Evolutionary conservation across 2,113 vertebrate genomes (phyloP).

Genomic region (Melanotaenia duboulayi): DNA sequence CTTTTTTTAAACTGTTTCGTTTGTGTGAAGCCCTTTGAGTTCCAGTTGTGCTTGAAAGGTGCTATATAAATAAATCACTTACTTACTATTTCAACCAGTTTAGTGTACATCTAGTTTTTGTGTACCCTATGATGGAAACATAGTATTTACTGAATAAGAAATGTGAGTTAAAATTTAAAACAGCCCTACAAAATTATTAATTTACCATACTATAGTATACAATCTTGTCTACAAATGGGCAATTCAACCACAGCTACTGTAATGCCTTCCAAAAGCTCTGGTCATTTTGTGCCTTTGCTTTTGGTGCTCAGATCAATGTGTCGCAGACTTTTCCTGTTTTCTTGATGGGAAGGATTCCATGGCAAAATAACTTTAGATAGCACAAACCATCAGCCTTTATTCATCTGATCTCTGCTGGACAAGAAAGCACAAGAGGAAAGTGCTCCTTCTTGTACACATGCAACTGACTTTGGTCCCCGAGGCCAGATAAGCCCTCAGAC

Average conservation of each 20-base stretch:
- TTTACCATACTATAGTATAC: no score
- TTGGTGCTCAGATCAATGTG: constrained; percentile 52
- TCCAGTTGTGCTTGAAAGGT: no score
- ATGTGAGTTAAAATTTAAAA: no score
- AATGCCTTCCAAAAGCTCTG: constrained; percentile 75
- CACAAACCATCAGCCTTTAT: constrained; percentile 50
- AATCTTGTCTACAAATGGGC: no score
- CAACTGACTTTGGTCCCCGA: constrained; percentile 50
- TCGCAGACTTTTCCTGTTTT: constrained; percentile 55
- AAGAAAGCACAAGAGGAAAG: constrained; percentile 66
- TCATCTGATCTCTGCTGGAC: constrained; percentile 71
- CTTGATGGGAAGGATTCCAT: constrained; percentile 56
- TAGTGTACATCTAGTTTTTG: no score
- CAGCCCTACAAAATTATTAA: no score
- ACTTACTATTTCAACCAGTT: no score
- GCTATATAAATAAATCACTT: no score
- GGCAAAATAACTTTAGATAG: constrained; percentile 58
- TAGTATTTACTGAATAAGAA: no score
- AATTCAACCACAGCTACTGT: constrained; percentile 18
- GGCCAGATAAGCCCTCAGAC: constrained; percentile 65
- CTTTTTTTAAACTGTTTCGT: no score
- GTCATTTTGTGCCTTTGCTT: constrained; percentile 70
- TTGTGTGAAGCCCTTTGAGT: no score
- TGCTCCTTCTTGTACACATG: constrained; percentile 48
- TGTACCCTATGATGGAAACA: no score